Conservation (phyloP, 2,797 vertebrate species). For the Vireo griseus region DNA sequence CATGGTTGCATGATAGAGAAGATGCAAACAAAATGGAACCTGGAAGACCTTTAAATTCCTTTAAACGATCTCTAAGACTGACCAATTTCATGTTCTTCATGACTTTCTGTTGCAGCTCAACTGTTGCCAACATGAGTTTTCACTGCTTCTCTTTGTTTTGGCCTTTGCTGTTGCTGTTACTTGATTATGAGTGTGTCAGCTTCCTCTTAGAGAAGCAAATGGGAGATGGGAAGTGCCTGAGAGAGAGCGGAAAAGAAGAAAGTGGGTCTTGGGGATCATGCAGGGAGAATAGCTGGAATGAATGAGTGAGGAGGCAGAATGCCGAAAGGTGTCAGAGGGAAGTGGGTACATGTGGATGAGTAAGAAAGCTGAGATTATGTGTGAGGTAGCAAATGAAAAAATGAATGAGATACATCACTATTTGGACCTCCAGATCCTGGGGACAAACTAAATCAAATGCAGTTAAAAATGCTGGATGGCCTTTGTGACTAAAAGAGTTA, state of each 20-base stretch:
- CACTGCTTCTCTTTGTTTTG: not conserved
- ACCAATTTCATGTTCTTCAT: not conserved
- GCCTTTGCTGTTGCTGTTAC: not conserved
- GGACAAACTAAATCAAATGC: not conserved
- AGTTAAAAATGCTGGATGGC: not conserved
- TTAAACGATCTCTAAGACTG: not conserved
- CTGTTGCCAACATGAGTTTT: not conserved
- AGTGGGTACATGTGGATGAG: not conserved
- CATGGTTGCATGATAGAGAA: not conserved
- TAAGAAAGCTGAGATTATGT: not conserved
- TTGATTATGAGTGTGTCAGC: not conserved
- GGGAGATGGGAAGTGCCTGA: not conserved
- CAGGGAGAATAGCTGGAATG: not conserved
- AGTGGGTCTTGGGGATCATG: not conserved
- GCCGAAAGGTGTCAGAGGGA: not conserved
- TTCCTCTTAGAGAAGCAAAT: not conserved
- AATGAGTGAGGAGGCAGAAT: not conserved
- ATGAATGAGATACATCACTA: not conserved
- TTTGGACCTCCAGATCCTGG: not conserved
- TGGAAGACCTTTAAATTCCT: not conserved
- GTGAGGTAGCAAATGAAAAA: not conserved
- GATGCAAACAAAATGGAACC: not conserved
- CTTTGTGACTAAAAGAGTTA: constrained; percentile 16
- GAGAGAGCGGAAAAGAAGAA: not conserved
- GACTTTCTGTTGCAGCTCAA: not conserved